phyloP scores from a whole-genome alignment of 2,888 invertebrate species.

The Trichopoda pennipes region DNA sequence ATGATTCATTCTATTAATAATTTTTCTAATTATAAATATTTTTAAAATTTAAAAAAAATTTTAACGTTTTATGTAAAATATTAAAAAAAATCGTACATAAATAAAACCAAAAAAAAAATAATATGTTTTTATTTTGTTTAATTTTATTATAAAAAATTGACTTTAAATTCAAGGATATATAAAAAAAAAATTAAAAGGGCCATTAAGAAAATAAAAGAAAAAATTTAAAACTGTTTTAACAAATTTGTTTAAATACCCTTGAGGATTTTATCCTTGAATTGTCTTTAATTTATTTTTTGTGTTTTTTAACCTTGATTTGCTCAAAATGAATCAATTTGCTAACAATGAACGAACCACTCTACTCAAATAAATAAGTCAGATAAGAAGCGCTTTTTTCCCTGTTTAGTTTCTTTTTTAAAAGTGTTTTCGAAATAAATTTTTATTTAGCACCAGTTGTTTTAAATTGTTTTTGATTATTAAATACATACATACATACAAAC shows the following conservation, averaged over 20 bases:
- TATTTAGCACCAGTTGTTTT: slow-evolving; percentile 59
- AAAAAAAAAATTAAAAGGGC: background rate
- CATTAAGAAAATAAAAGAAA: background rate
- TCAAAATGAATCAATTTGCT: slow-evolving; percentile 42
- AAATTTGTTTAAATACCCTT: too few species aligned
- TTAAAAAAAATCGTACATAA: slow-evolving; percentile 38
- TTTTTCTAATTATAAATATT: slow-evolving; percentile 37
- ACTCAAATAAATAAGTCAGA: slow-evolving; percentile 40
- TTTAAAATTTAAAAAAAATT: slow-evolving; percentile 40
- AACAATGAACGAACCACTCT: slow-evolving; percentile 20
- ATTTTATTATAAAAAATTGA: slow-evolving; percentile 7
- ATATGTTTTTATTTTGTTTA: slow-evolving; percentile 8
- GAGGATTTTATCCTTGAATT: background rate
- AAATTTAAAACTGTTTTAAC: too few species aligned
- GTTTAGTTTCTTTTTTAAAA: background rate
- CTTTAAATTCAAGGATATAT: slow-evolving; percentile 1
- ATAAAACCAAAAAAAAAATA: slow-evolving; percentile 10
- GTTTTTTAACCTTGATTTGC: slow-evolving; percentile 48
- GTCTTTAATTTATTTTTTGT: background rate
- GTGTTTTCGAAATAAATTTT: slow-evolving; percentile 31
- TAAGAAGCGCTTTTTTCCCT: slow-evolving; percentile 46
- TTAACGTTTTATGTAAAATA: slow-evolving; percentile 53
- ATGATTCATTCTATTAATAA: slow-evolving; percentile 57
- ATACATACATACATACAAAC: too few species aligned
- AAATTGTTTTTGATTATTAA: slow-evolving; percentile 30